Evolutionary conservation across 2,888 invertebrate species (phyloP).

Genomic region (Drosophila colorata): DNA sequence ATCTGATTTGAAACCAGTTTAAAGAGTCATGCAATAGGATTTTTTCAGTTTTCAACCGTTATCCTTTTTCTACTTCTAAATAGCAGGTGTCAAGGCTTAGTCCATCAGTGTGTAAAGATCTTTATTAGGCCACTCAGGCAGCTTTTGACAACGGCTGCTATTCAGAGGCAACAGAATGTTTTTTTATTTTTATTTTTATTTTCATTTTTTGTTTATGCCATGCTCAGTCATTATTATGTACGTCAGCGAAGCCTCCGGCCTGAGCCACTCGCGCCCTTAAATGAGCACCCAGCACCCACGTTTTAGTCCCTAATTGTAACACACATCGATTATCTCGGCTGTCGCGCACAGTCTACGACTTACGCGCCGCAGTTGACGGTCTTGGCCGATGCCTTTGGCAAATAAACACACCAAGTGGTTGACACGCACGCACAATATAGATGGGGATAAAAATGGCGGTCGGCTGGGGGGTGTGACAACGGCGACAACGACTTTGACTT

Average conservation of each 20-base stretch:
- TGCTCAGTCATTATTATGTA: not conserved
- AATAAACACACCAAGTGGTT: slow-evolving; percentile 71
- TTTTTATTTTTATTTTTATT: no score
- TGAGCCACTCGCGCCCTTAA: not conserved
- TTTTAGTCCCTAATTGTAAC: slow-evolving; percentile 55
- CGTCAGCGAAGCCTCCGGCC: not conserved
- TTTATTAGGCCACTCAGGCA: not conserved
- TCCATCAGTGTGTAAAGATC: not conserved
- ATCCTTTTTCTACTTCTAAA: not conserved
- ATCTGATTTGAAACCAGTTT: no score
- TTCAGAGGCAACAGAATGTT: no score
- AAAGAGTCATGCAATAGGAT: not conserved
- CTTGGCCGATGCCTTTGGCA: slow-evolving; percentile 47
- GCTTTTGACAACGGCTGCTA: not conserved
- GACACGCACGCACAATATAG: slow-evolving; percentile 58
- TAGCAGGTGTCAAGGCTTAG: not conserved
- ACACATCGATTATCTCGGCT: slow-evolving; percentile 44
- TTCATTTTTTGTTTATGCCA: not conserved
- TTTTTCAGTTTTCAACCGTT: not conserved
- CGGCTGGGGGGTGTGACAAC: slow-evolving; percentile 27
- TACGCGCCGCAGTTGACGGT: slow-evolving; percentile 11
- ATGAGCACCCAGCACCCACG: not conserved
- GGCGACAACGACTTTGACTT: slow-evolving; percentile 28
- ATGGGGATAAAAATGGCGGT: slow-evolving; percentile 3
- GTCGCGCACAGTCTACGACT: slow-evolving; percentile 3